Conservation (phyloP, 2,888 invertebrate species). For the Eulithis testata region DNA sequence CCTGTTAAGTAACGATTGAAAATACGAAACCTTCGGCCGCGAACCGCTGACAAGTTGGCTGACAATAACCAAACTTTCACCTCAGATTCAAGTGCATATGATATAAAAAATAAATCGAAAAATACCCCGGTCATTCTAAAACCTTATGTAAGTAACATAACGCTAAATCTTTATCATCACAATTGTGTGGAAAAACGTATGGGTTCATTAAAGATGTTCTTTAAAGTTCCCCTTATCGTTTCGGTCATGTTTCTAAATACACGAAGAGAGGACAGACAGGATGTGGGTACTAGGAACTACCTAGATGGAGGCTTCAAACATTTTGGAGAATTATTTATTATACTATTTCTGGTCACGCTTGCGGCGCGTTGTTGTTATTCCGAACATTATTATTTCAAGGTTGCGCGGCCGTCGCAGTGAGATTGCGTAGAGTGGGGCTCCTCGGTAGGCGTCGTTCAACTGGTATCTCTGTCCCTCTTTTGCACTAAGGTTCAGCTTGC, state of each 20-base stretch:
- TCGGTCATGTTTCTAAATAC: conserved; percentile 32
- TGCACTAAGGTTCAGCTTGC: conserved; percentile 75
- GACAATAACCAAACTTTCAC: conserved; percentile 77
- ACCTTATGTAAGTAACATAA: background rate
- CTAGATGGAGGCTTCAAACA: conserved; percentile 63
- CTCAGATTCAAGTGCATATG: conserved; percentile 50
- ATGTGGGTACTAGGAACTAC: conserved; percentile 60
- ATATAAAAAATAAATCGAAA: conserved; percentile 24
- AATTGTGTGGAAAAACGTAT: conserved; percentile 3
- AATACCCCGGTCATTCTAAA: background rate
- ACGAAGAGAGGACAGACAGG: conserved; percentile 56
- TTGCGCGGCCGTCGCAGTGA: conserved; percentile 83
- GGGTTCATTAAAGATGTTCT: conserved; percentile 16
- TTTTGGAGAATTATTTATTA: conserved; percentile 76
- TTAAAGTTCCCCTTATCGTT: conserved; percentile 26
- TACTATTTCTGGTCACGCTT: conserved; percentile 83
- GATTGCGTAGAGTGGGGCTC: conserved; percentile 82
- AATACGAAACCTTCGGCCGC: conserved; percentile 78
- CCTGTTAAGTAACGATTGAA: conserved; percentile 79
- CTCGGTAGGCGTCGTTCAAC: conserved; percentile 80
- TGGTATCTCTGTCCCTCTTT: conserved; percentile 80
- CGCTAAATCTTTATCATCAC: background rate
- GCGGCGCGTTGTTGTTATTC: conserved; percentile 84
- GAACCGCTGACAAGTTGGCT: conserved; percentile 70
- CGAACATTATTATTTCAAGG: conserved; percentile 85